Percentiles rank a stretch among this genome's conserved stretches.
Evolutionary conservation across 2,113 vertebrate genomes (phyloP).

Genomic region (Neodon shergylaensis): DNA sequence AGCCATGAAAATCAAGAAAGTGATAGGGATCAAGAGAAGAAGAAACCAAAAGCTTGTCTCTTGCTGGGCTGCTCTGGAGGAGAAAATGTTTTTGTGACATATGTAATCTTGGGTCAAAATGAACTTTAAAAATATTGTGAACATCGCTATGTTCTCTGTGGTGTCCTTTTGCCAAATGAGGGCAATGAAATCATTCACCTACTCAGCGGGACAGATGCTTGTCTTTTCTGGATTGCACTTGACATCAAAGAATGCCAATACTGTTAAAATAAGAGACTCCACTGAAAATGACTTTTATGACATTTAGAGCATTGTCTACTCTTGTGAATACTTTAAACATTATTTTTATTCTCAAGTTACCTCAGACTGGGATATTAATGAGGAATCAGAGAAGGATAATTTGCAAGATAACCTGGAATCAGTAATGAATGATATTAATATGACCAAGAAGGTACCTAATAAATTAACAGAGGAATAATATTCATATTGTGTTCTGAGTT

Average conservation of each 20-base stretch:
- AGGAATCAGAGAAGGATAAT: not conserved
- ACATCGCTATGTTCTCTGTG: not conserved
- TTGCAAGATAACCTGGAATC: not conserved
- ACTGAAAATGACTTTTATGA: not conserved
- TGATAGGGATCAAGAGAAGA: not conserved
- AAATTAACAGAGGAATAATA: not conserved
- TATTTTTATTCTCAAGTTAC: not conserved
- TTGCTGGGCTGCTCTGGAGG: not conserved
- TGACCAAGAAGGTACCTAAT: not conserved
- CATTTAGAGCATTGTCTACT: not conserved
- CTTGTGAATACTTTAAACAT: not conserved
- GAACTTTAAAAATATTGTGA: conserved; percentile 24
- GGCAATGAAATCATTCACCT: conserved; percentile 22
- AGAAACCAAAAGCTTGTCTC: not conserved
- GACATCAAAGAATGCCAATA: not conserved
- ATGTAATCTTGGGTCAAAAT: conserved; percentile 52
- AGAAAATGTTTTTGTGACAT: conserved; percentile 55
- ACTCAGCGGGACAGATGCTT: not conserved
- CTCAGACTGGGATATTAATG: not conserved
- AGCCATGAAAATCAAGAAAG: not conserved
- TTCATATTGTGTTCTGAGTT: not conserved
- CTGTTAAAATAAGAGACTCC: not conserved
- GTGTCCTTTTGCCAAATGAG: conserved; percentile 2
- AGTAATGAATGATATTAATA: not conserved
- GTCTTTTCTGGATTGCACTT: conserved; percentile 34